Base-by-base conservation (phyloP, 1,140 invertebrate species). In the Sminthurides bifidus region DNA sequence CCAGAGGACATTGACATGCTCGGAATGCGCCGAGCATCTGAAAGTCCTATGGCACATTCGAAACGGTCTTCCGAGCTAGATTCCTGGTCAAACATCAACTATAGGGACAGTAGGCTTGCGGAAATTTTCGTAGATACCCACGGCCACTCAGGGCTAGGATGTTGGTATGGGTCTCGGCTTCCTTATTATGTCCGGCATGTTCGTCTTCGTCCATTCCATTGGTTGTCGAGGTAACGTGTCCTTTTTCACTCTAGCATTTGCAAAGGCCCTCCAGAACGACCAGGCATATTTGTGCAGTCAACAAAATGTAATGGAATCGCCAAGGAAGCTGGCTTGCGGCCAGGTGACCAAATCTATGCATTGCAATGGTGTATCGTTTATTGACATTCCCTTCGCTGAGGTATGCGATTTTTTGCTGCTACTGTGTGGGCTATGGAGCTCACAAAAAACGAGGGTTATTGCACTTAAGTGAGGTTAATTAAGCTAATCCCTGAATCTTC, bases 271-370 rank as follows among this genome's bases (percentile, higher is more conserved):
- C 77, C 82, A 51, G 84, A 85, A 77, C 82, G 81, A 66, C 85
- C 85, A 1, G 88, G 88, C 12, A 88, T 92, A 54, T 92, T 86
- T 68, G 80, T 92, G 8, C 84, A 94, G 75, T 88, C 87, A 61
- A 91, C 90, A n/a, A 83, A 87, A 69, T 84, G 87, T 62, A 83
- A 82, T 1, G 88, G 90, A 27, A 80, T 92, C 48, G 91, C 90
- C 0, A 74, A 85, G 50, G 84, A 88, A 59, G 84, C 86, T 2
- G 91, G 91, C 0, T 71, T 96, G 10, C 78, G 87, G 68, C 84
- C 87, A 0, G 91, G 91, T 1, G 92, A 96, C 71, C 87, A 94
- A 68, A 91, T 96, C 43, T 69, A n/a, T 93, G 19, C 81, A 84
- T 65, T 92, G 91, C 70, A 95, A 96, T 68, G 87, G 86, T 62